Base-by-base conservation (phyloP, 2,113 vertebrate species). In the Malurus elegans region DNA sequence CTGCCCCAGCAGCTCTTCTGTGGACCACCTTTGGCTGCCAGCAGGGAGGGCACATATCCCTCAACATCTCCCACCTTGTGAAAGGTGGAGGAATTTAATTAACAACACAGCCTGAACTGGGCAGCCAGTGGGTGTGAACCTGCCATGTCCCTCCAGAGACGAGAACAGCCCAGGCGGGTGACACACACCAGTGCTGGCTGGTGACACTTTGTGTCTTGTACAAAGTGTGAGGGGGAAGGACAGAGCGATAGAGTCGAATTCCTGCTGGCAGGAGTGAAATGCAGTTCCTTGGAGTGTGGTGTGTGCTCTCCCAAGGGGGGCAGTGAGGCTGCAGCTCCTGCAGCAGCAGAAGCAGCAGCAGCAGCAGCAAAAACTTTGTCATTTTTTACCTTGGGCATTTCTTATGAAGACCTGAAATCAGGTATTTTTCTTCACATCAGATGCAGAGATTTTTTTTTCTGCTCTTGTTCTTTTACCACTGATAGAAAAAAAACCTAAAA, bases 211-310 rank as follows among this genome's bases (percentile, higher is more conserved):
- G 1, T 66, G 45, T 47, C 54, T 76, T 70, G 50, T 21, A 73
- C 34, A 50, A 45, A 45, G 38, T 0, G 0, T 42, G 28, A 40
- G 13, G 2, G 54, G 34, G 54, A 60, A 48, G 12, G 51, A 73
- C 18, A 53, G 34, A 86, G 62, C 5, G 0, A 40, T 8, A 11
- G 64, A 81, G 58, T 50, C 29, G 45, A 58, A 84, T 38, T 79
- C 42, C 67, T 48, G 10, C 12, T 12, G 42, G 34, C 47, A 84
- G 80, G n/a, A 86, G 56, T 1, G 7, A 80, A 92, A 74, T 2
- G 1, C 1, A 1, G 28, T n/a, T 69, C 29, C 56, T 73, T 2
- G 0, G n/a, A 16, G 0, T 14, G 29, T 58, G 65, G 28, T 66
- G 56, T 47, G 69, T 70, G 42, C 31, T 48, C 45, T 82, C 40